Base-by-base conservation (phyloP, 2,113 vertebrate species). In the Nannospalax galili region DNA sequence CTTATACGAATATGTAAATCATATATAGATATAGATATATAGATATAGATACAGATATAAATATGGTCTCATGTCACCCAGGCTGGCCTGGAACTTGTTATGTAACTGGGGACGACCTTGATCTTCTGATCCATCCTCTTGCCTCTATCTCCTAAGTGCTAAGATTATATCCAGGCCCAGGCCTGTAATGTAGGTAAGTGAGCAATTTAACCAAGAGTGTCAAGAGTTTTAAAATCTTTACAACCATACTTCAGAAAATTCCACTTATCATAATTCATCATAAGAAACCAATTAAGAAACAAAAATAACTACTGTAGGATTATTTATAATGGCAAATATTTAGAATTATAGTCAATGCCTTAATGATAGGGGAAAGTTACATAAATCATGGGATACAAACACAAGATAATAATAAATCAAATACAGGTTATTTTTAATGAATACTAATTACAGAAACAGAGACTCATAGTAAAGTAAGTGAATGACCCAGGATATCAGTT, bases 281-380 rank as follows among this genome's bases (percentile, higher is more conserved):
- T 52, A n/a, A 88, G 60, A 93, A 96, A 74, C 8, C 2, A 90
- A 86, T 48, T 37, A 52, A 82, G 62, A 84, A 73, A 90, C 7
- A 72, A 90, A 87, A 48, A 17, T 94, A 17, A 37, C 87, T 70
- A 90, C 45, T 86, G 9, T 35, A 93, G 26, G 5, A 89, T 89
- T 96, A 95, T 87, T 95, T 90, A 96, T 35, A 94, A 92, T 58
- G 48, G 16, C 3, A 84, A 85, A 77, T 81, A 91, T 80, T 4
- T 95, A 24, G 16, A 91, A 92, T 40, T 10, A 60, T 10, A 16
- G 48, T 48, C 67, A 80, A 48, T 79, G 16, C 64, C n/a, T 22
- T n/a, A 90, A 70, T 79, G 22, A 52, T 85, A 81, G 62, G 48
- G 42, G 9, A 94, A 64, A 16, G 32, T 75, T 77, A 70, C 82